These are phyloP conservation scores for Semotilus atromaculatus DNA, from an alignment of 2,797 vertebrate species.

Conservation along the genomic window DNA sequence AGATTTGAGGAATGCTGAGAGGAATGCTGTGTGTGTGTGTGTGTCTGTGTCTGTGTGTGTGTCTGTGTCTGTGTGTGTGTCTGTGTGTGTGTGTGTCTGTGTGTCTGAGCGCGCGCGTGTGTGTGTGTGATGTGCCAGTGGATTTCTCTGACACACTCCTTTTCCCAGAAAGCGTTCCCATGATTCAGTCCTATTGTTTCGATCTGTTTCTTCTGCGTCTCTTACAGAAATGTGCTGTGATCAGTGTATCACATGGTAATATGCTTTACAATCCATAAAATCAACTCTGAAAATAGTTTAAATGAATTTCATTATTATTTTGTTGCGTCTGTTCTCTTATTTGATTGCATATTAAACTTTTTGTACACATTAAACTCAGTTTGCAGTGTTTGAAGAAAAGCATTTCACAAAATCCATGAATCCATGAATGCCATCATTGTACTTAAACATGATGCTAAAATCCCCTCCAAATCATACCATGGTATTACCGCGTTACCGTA, in stretches of 20 bases:
- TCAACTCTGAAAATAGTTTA: background rate
- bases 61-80: conserved; percentile 1
- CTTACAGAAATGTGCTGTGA: background rate
- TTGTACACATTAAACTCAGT: too few relatives aligned
- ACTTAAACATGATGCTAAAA: too few relatives aligned
- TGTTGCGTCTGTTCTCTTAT: background rate
- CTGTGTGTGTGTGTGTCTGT: background rate
- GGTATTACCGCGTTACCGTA: background rate
- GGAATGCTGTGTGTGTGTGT: conserved; percentile 46
- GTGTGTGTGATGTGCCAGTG: background rate
- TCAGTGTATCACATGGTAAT: background rate
- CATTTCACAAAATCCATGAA: background rate
- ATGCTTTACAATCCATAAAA: background rate
- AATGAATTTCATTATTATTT: background rate
- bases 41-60: conserved; percentile 15
- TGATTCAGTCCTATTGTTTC: background rate
- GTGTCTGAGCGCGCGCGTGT: too few relatives aligned
- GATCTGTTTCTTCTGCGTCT: background rate
- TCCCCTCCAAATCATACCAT: background rate
- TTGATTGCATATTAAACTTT: background rate
- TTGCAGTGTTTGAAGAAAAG: background rate
- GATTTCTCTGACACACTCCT: conserved; percentile 10
- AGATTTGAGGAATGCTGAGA: background rate
- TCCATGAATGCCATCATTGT: background rate
- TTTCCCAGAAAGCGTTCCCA: conserved; percentile 3